These are phyloP conservation scores for Andrena flavipes DNA, from an alignment of 2,888 invertebrate species.

Conservation along the genomic window DNA sequence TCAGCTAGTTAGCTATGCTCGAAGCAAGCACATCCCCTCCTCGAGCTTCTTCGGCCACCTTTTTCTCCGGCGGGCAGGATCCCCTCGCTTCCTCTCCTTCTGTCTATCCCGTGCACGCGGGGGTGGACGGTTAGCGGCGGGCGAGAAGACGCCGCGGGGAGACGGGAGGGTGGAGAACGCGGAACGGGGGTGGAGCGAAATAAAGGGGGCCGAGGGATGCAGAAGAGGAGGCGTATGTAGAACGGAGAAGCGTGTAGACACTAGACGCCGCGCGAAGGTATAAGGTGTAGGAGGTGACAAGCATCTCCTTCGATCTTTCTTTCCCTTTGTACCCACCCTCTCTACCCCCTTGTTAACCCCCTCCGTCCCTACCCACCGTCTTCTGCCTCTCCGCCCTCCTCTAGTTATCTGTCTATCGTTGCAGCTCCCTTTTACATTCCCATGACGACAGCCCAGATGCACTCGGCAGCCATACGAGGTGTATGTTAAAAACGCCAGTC, in stretches of 20 bases:
- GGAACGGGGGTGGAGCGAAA: slow-evolving; percentile 33
- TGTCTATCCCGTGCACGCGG: slow-evolving; percentile 42
- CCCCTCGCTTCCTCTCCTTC: slow-evolving; percentile 45
- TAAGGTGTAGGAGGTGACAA: slow-evolving; percentile 75
- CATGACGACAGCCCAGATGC: slow-evolving; percentile 73
- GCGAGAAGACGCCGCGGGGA: slow-evolving; percentile 29
- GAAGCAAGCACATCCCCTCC: slow-evolving; percentile 72
- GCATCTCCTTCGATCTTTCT: slow-evolving; percentile 71
- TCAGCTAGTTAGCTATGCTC: slow-evolving; percentile 83
- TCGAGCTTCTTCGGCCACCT: slow-evolving; percentile 50
- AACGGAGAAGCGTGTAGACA: slow-evolving; percentile 58
- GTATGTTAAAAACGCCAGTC: slow-evolving; percentile 64
- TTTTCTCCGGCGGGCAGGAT: slow-evolving; percentile 58
- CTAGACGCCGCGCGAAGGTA: slow-evolving; percentile 59
- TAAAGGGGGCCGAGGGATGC: slow-evolving; percentile 41
- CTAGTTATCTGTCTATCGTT: slow-evolving; percentile 66
- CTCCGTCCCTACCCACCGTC: background rate
- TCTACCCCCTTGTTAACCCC: slow-evolving; percentile 3
- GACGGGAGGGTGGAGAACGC: slow-evolving; percentile 39
- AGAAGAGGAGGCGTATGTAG: slow-evolving; percentile 58
- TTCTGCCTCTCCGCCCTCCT: slow-evolving; percentile 21
- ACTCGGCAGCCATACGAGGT: slow-evolving; percentile 56
- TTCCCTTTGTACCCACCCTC: slow-evolving; percentile 46
- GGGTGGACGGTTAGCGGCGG: slow-evolving; percentile 50
- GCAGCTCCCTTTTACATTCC: slow-evolving; percentile 71